Conservation (phyloP, 2,888 invertebrate species). For the Luperina nickerlii region DNA sequence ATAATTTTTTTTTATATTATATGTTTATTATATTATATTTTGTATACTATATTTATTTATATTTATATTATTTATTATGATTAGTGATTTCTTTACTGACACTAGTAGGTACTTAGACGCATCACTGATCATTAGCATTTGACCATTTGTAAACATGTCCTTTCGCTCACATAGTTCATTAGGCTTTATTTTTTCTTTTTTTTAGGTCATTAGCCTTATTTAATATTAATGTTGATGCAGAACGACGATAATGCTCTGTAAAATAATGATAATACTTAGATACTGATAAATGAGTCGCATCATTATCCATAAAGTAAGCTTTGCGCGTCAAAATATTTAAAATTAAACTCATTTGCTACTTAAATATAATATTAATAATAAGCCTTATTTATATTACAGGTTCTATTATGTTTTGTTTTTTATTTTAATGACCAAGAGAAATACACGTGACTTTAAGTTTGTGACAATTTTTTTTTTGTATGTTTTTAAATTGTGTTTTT, state of each 20-base stretch:
- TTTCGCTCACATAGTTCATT: not conserved
- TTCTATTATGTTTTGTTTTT: too few species aligned
- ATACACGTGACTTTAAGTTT: too few species aligned
- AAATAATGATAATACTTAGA: slow-evolving; percentile 8
- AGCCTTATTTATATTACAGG: slow-evolving; percentile 4
- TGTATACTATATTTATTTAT: too few species aligned
- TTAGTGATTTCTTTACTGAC: not conserved
- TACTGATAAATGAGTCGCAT: slow-evolving; percentile 15
- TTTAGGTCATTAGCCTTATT: slow-evolving; percentile 14
- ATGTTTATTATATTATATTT: too few species aligned
- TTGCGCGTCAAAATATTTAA: slow-evolving; percentile 4
- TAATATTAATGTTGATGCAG: slow-evolving; percentile 13
- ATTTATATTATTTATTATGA: too few species aligned
- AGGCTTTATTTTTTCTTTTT: too few species aligned
- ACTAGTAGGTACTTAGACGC: not conserved
- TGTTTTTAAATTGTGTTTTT: too few species aligned
- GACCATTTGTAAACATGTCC: not conserved
- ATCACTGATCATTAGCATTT: slow-evolving; percentile 1
- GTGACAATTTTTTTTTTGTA: too few species aligned
- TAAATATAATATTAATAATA: not conserved
- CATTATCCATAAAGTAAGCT: slow-evolving; percentile 32
- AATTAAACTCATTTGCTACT: slow-evolving; percentile 7
- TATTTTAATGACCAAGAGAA: too few species aligned
- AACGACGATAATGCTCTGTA: slow-evolving; percentile 24
- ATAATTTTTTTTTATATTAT: too few species aligned